Base-by-base conservation (phyloP, 2,797 vertebrate genomes). In the Myotis vivesi region DNA sequence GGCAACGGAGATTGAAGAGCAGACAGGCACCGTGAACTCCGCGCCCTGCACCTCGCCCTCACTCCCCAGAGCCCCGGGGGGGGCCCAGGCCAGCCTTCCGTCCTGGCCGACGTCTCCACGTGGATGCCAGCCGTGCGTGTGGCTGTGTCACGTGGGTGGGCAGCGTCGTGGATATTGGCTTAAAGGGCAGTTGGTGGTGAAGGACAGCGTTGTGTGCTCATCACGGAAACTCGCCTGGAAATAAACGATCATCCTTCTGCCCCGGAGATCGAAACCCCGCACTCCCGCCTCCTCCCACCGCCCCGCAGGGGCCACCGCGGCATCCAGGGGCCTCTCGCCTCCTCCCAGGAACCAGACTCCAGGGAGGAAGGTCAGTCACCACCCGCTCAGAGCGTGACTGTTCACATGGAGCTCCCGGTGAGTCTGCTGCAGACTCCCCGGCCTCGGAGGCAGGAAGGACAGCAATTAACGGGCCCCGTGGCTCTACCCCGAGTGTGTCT, bases 21-120 rank as follows among this genome's bases (percentile, higher is more conserved):
- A 19, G 8, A 30, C 11, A 4, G 20, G 17, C 0, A 2, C 49
- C 8, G 30, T 2, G 2, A 3, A 5, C 13, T n/a, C 41, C n/a
- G 30, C 16, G 0, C 2, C 90, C 11, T 16, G n/a, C 62, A 5
- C 33, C 41, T 0, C 0, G 8, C 1, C 8, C n/a, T 17, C 25
- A 25, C 9, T 28, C 28, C 55, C 7, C 2, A 19, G 55, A 66
- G 25, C 28, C 0, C 28, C 44, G 53, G 62, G 33, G 10, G 19
- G 2, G 8, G 20, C 22, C 22, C 3, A 5, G 2, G 7, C 30
- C 28, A 10, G 59, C 23, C 20, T 28, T 20, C n/a, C 11, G 6
- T 20, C 59, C 69, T 13, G 41, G 5, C 28, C 1, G 0, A 1
- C 2, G 28, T 59, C 8, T 23, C 16, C 2, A 0, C 11, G 51